Base-by-base conservation (phyloP, 2,113 vertebrate species). In the Paralichthys olivaceus region DNA sequence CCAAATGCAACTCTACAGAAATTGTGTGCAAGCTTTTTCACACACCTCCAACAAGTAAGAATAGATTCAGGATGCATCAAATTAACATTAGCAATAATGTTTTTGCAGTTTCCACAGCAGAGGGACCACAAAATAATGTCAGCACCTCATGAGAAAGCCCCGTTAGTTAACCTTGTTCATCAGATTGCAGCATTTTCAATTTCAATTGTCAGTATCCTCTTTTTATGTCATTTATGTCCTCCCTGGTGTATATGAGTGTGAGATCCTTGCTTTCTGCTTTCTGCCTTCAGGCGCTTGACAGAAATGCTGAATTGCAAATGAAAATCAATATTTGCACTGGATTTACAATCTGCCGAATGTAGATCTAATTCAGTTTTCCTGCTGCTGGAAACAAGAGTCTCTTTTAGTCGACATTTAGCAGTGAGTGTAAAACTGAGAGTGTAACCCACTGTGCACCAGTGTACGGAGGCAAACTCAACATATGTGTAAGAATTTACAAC, bases 301-400 rank as follows among this genome's bases (percentile, higher is more conserved):
- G 72, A 15, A 32, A 66, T 5, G 26, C 8, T 14, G 43, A 62
- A 71, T 17, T 45, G 23, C 23, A 54, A 43, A 47, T 63, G 11
- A 34, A 60, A 28, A 13, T 54, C 25, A 67, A 62, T 65, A 51
- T 73, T 65, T 43, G 54, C 54, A 19, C 6, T 56, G 22, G 34
- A 49, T 76, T 49, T 49, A 13, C 5, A 20, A 6, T 32, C 19
- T 25, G 45, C 12, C 17, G 58, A 28, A 37, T 61, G 34, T 13
- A 56, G 23, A 4, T 20, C 5, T 29, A 4, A 8, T 45, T 65
- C 34, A 69, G 15, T 43, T 60, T 80, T 26, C 17, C n/a, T 14
- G 5, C 29, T 5, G 49, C 7, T 20, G 20, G 45, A 20, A 19
- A 0, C 13, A 25, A 23, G 7, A 26, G 45, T 37, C 51, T 68